phyloP scores from a whole-genome alignment of 2,797 vertebrate species.

The Schizothorax lantsangensis region DNA sequence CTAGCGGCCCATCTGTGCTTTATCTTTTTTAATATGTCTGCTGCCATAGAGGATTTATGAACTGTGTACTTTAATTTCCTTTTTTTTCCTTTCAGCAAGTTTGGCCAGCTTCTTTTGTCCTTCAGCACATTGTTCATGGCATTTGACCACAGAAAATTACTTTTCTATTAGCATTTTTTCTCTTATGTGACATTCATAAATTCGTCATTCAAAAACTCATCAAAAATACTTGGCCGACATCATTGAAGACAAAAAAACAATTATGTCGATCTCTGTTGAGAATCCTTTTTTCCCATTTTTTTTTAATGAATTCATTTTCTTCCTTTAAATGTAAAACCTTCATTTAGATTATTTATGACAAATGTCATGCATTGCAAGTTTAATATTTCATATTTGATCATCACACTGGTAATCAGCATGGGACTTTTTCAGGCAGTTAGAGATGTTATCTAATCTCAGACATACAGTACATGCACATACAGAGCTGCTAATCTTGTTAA shows the following conservation, averaged over 20 bases:
- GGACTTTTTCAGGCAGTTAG: constrained; percentile 4
- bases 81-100: constrained; percentile 35
- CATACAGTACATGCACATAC: background rate
- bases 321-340: background rate
- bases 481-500: background rate
- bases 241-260: background rate
- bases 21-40: constrained; percentile 44
- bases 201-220: background rate
- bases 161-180: constrained; percentile 21
- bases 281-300: background rate
- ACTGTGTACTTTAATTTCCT: constrained; percentile 44
- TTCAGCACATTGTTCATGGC: constrained; percentile 24
- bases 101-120: constrained; percentile 36
- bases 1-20: constrained; percentile 31
- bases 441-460: background rate
- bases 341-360: background rate
- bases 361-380: constrained; percentile 10
- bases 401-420: background rate
- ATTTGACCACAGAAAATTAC: constrained; percentile 37
- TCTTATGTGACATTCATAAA: constrained; percentile 31
- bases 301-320: background rate
- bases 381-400: constrained; percentile 20
- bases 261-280: background rate
- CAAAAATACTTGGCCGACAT: constrained; percentile 35
- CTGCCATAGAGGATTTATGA: constrained; percentile 52